Base-by-base conservation (phyloP, 2,888 invertebrate species). In the Drosophila affinis region DNA sequence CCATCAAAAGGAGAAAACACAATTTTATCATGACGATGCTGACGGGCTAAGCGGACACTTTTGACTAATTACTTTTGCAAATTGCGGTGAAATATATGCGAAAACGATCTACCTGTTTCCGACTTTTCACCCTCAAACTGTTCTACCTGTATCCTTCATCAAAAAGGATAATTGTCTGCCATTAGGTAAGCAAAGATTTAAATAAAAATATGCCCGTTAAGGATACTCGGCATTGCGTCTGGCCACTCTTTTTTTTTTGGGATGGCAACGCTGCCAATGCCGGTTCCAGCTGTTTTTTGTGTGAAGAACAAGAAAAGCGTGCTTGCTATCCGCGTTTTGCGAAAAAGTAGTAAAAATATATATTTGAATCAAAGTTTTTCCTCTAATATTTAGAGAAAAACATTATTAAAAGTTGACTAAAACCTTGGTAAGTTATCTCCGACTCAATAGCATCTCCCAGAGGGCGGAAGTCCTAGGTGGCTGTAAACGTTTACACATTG, bases 231-330 rank as follows among this genome's bases (percentile, higher is more conserved):
- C 14, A 2, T 0, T 39, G 14, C 7, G 39, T 14, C 47, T 61
- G 47, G 17, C 9, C 34, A 46, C 12, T 3, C 3, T 3, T 4
- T 1, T 10, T 14, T 5, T 21, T 9, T 49, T 14, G n/a, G 10
- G n/a, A 17, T 75, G 85, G 80, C 59, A 85, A 69, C 60, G 67
- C 71, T 61, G 17, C n/a, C 46, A 69, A 70, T 64, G 79, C 54
- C 80, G 82, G 81, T 70, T 63, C 39, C 65, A 56, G 63, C 61
- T 65, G 53, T 51, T 61, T n/a, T n/a, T 48, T 32, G 21, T 6
- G 39, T 4, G n/a, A 70, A 73, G 76, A 78, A 81, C 67, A 72
- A 72, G 67, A 76, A 56, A 2, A 24, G 61, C 47, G 57, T 63
- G 59, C 49, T 60, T 59, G 21, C 17, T 51, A 48, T 61, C 61